Percentiles rank a stretch among this genome's conserved stretches.
Evolutionary conservation across 2,888 invertebrate species (phyloP).

Genomic region (Campoletis raptor): DNA sequence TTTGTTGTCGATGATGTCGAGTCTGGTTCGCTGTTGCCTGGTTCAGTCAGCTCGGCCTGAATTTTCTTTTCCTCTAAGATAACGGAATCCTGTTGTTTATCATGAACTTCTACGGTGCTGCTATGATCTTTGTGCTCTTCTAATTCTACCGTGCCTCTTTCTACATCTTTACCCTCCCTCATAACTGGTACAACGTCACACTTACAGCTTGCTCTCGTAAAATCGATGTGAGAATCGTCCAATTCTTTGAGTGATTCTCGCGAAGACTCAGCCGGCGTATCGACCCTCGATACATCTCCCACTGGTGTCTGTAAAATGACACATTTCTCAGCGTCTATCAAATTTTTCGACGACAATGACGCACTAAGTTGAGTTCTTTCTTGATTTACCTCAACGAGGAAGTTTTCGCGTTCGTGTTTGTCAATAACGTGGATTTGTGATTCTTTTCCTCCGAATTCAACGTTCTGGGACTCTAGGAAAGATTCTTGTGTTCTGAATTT

Average conservation of each 20-base stretch:
- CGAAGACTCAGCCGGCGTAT: slow-evolving; percentile 68
- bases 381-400: slow-evolving; percentile 76
- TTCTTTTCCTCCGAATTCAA: slow-evolving; percentile 25
- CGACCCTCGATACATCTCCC: slow-evolving; percentile 69
- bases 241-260: slow-evolving; percentile 72
- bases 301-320: slow-evolving; percentile 78
- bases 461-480: background rate
- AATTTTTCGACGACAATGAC: slow-evolving; percentile 59
- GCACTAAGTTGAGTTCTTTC: slow-evolving; percentile 42
- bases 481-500: slow-evolving; percentile 9
- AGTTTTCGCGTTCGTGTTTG: slow-evolving; percentile 73
- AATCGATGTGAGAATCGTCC: slow-evolving; percentile 47
- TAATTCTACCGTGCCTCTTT: slow-evolving; percentile 83
- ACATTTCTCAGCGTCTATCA: slow-evolving; percentile 76
- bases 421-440: slow-evolving; percentile 56
- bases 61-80: slow-evolving; percentile 77
- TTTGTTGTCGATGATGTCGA: slow-evolving; percentile 23
- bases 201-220: slow-evolving; percentile 81
- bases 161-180: slow-evolving; percentile 79
- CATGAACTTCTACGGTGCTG: slow-evolving; percentile 80
- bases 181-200: slow-evolving; percentile 80
- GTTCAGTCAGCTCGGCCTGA: background rate
- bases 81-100: slow-evolving; percentile 69
- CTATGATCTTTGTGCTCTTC: slow-evolving; percentile 81
- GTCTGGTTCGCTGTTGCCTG: background rate